Conservation (phyloP, 2,113 vertebrate genomes). For the Melanerpes aurifrons region DNA sequence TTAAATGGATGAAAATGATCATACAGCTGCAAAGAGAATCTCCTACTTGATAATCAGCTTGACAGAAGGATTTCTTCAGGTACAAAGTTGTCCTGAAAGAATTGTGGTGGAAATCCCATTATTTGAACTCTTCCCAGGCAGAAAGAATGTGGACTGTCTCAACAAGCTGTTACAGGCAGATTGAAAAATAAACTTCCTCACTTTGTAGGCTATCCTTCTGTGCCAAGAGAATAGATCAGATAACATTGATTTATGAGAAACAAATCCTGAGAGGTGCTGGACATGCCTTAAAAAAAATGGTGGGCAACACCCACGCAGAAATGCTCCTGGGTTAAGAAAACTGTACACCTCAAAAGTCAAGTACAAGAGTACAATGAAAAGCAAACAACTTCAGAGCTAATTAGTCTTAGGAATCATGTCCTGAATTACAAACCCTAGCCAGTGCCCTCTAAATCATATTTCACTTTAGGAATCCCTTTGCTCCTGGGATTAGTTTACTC, state of each 20-base stretch:
- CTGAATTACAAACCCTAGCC: slow-evolving; percentile 10
- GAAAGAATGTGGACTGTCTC: not conserved
- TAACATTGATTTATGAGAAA: slow-evolving; percentile 31
- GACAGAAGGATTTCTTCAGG: not conserved
- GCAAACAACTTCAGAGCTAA: not conserved
- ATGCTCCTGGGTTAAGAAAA: not conserved
- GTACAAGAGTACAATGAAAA: not conserved
- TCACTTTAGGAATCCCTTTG: slow-evolving; percentile 48
- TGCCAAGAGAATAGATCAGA: slow-evolving; percentile 26
- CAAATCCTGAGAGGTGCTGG: not conserved
- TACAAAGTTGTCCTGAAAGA: not conserved
- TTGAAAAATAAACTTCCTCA: slow-evolving; percentile 21
- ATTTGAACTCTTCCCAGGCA: not conserved
- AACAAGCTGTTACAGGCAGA: slow-evolving; percentile 4
- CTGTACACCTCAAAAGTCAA: not conserved
- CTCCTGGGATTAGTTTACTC: slow-evolving; percentile 42
- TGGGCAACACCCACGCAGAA: not conserved
- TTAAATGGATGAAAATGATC: not conserved
- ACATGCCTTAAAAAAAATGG: not conserved
- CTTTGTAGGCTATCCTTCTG: not conserved
- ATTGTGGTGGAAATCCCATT: not conserved
- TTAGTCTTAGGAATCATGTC: not conserved
- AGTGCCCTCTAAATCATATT: slow-evolving; percentile 46
- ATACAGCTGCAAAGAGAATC: not conserved
- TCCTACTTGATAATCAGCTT: not conserved